Evolutionary conservation across 1,140 invertebrate genomes (phyloP), one percentile per base, ranked within the genome.

Genomic region (Nasonia longicornis): DNA sequence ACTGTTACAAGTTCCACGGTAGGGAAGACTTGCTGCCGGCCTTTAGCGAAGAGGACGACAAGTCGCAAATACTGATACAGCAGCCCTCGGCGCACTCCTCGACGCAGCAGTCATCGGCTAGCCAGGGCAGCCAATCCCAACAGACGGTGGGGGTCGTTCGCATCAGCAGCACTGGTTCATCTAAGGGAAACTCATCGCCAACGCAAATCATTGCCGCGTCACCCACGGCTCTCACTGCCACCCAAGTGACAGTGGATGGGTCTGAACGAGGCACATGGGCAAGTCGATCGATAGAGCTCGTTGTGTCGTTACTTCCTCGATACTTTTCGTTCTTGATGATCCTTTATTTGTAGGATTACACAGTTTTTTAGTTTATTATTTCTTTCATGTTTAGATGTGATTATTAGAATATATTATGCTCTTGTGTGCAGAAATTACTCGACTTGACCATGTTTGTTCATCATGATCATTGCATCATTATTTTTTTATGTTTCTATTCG

Each of bases 1-100:
- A 99, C 91, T 99, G 98, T 91, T 99, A 99, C 92, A 98, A 98
- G 92, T 98, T 97, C 91, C 98, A 99, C 91, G 97, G 97, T 2
- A 93, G 98, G 85, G 97, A 99, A 91, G 98, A 99, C 91, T 92
- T 99, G 48, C 91, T 99, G 83, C 98, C 98, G 7, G 96, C 96
- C 22, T 98, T 99, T 91, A 96, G 93, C 80, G 97, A 98, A 87
- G 97, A 98, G 76, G 96, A 97, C 70, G 96, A 97, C 78, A 96
- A 96, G 79, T 88, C 88, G 1, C 92, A 91, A 75, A 86, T 90
- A 35, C 52, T 90, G 1, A 84, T 91, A 83, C 89, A 90, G 52
- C 90, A 91, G 80, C 85, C 86, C 26, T 87, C 89, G 11, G 86
- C 89, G 29, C 90, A 90, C 75, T 89, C 88, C 14, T 89, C 89